phyloP scores from a whole-genome alignment of 2,888 invertebrate genomes.

The Cinara cedri region DNA sequence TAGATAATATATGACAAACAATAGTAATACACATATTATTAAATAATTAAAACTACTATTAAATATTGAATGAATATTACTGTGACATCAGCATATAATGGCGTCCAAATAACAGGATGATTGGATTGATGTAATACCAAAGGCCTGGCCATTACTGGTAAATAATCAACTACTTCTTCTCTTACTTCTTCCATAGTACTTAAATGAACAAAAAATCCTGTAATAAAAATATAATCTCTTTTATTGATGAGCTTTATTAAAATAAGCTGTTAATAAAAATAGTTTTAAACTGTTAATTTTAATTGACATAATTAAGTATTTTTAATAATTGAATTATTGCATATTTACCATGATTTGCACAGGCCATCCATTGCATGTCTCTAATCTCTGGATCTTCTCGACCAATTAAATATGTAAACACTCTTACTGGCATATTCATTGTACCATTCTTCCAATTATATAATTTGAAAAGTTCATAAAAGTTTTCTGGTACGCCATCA shows the following conservation, averaged over 20 bases:
- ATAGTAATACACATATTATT: no score
- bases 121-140: conserved; percentile 75
- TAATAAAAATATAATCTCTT: no score
- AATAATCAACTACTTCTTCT: conserved; percentile 94
- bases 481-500: conserved; percentile 89
- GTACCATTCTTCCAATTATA: conserved; percentile 75
- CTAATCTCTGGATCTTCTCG: conserved; percentile 88
- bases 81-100: conserved; percentile 86
- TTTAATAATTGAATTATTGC: not conserved
- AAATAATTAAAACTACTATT: not conserved
- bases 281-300: not conserved
- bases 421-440: conserved; percentile 78
- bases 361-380: conserved; percentile 93
- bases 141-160: conserved; percentile 89
- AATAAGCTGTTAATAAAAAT: conserved; percentile 55
- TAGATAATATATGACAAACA: no score
- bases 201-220: conserved; percentile 93
- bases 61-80: conserved; percentile 65
- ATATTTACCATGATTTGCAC: conserved; percentile 81
- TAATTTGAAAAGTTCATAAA: conserved; percentile 81
- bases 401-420: conserved; percentile 95
- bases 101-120: conserved; percentile 93
- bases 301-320: not conserved
- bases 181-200: conserved; percentile 94
- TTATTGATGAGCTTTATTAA: no score